phyloP scores from a whole-genome alignment of 2,113 vertebrate genomes.

The human (Homo sapiens) region DNA sequence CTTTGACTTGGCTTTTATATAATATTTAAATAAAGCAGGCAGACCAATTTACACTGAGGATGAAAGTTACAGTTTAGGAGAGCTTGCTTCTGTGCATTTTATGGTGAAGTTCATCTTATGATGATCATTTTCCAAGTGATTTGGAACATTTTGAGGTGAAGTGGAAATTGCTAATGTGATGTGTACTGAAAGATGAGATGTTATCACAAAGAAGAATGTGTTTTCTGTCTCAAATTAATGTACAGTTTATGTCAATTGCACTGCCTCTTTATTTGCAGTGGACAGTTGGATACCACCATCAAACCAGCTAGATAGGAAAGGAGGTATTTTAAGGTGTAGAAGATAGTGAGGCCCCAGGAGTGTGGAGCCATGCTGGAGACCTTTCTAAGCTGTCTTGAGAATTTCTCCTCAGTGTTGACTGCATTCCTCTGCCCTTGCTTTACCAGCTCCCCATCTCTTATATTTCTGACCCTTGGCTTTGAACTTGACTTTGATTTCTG shows the following conservation, averaged over 20 bases:
- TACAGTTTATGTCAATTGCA: background rate
- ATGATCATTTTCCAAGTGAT: background rate
- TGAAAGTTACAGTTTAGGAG: background rate
- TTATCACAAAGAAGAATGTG: background rate
- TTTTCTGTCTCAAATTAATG: background rate
- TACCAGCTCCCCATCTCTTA: background rate
- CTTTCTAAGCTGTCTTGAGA: background rate
- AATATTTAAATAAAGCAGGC: slow-evolving; percentile 4
- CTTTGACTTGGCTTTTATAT: background rate
- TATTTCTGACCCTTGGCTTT: slow-evolving; percentile 1
- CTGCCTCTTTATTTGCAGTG: background rate
- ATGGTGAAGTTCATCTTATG: background rate
- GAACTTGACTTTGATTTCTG: background rate
- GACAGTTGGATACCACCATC: rapidly evolving
- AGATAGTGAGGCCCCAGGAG: background rate
- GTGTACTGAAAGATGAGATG: background rate
- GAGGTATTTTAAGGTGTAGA: rapidly evolving
- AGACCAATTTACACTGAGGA: background rate
- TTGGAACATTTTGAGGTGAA: background rate
- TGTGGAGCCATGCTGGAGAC: background rate
- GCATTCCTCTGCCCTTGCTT: background rate
- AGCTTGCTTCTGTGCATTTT: background rate
- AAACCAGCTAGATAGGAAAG: background rate
- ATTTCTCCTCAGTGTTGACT: background rate
- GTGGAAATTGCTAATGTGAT: background rate